Percentiles rank a stretch among this genome's conserved stretches.
Conservation (phyloP, 92 coral and sea anemone species). For the Heliopora coerulea region DNA sequence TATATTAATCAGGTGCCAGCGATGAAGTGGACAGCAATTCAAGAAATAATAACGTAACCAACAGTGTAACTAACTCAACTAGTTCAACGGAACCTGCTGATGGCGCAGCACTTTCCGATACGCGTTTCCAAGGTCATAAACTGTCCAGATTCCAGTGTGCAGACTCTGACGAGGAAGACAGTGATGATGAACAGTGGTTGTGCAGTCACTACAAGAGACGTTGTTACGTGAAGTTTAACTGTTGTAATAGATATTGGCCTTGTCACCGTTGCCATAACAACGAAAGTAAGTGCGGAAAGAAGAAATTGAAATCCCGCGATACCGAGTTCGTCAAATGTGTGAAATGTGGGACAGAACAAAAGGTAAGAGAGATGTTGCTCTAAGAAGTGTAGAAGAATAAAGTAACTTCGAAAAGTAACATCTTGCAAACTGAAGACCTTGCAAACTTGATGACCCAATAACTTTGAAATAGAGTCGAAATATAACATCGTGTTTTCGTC, state of each 20-base stretch:
- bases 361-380: constrained; percentile 14
- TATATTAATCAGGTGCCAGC: too few relatives aligned
- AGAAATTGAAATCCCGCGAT: constrained; percentile 62
- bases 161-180: neutral
- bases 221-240: constrained; percentile 68
- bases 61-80: too few relatives aligned
- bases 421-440: too few relatives aligned
- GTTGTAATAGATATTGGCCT: constrained; percentile 66
- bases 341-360: constrained; percentile 66
- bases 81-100: too few relatives aligned
- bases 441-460: too few relatives aligned
- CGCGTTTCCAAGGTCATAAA: neutral
- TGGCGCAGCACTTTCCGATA: neutral
- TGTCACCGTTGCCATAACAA: constrained; percentile 94
- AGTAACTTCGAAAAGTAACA: too few relatives aligned
- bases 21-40: too few relatives aligned
- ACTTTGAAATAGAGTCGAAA: too few relatives aligned
- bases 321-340: constrained; percentile 71
- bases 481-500: too few relatives aligned
- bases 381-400: too few relatives aligned
- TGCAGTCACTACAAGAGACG: constrained; percentile 81
- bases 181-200: constrained; percentile 29
- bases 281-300: constrained; percentile 54
- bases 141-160: neutral
- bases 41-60: too few relatives aligned